These are phyloP conservation scores for Kryptopterus vitreolus DNA, from an alignment of 2,797 vertebrate genomes.

Conservation along the genomic window DNA sequence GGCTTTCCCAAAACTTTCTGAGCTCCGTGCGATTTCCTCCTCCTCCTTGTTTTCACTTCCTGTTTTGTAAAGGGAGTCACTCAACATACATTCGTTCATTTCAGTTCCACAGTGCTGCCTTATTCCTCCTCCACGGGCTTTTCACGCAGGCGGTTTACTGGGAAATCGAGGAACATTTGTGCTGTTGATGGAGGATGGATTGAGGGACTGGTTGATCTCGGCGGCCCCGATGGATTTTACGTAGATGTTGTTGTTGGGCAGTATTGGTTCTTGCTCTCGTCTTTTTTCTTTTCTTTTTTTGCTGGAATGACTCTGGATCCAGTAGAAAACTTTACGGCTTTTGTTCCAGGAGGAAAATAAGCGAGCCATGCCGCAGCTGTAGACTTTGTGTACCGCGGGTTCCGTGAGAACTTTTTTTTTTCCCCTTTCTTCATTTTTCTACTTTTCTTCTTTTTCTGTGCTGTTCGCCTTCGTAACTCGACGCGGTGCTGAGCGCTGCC, in stretches of 20 bases:
- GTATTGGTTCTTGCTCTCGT: slow-evolving; percentile 30
- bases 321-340: background rate
- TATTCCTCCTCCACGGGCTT: slow-evolving; percentile 3
- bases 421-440: background rate
- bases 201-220: slow-evolving; percentile 38
- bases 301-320: background rate
- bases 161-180: background rate
- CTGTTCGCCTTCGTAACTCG: slow-evolving; percentile 29
- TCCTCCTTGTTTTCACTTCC: slow-evolving; percentile 67
- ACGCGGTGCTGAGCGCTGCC: slow-evolving; percentile 30
- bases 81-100: slow-evolving; percentile 44
- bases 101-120: slow-evolving; percentile 10
- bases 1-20: slow-evolving; percentile 64
- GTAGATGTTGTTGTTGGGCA: slow-evolving; percentile 47
- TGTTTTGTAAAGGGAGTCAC: slow-evolving; percentile 67
- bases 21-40: slow-evolving; percentile 58
- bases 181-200: slow-evolving; percentile 44
- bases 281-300: too few relatives aligned
- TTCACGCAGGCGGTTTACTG: background rate
- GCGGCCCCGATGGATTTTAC: slow-evolving; percentile 72
- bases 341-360: background rate
- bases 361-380: background rate
- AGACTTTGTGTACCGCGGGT: background rate
- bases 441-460: background rate
- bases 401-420: background rate